phyloP scores from a whole-genome alignment of 2,888 invertebrate genomes.

The Acronicta alni region DNA sequence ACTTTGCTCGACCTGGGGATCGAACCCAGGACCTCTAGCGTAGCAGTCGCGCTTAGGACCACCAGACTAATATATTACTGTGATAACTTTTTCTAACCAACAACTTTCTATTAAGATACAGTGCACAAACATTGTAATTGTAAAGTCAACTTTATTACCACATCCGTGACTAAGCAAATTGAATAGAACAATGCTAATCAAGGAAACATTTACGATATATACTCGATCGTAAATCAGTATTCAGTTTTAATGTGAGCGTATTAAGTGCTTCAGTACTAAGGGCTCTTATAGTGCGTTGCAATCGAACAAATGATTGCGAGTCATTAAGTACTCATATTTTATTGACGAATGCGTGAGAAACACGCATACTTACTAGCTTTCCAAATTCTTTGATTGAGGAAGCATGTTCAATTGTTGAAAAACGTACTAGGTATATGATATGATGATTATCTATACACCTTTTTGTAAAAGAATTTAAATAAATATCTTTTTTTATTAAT shows the following conservation, averaged over 20 bases:
- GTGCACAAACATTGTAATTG: conserved; percentile 30
- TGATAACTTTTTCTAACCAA: no score
- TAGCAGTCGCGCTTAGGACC: no score
- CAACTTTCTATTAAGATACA: conserved; percentile 3
- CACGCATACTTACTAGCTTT: conserved; percentile 7
- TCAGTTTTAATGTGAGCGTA: conserved; percentile 49
- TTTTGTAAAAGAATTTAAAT: no score
- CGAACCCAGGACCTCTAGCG: no score
- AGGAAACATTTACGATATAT: conserved; percentile 62
- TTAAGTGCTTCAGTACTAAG: conserved; percentile 49
- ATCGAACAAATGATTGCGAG: conserved; percentile 61
- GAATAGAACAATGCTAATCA: conserved; percentile 69
- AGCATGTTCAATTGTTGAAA: conserved; percentile 22
- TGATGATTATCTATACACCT: no score
- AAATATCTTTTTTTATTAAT: no score
- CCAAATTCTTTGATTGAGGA: conserved; percentile 9
- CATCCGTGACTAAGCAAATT: conserved; percentile 42
- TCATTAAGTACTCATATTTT: conserved; percentile 56
- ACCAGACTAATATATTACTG: no score
- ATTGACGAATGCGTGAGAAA: conserved; percentile 46
- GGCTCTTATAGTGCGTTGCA: conserved; percentile 40
- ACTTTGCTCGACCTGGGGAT: no score
- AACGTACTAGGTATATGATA: background rate
- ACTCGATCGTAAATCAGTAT: conserved; percentile 61
- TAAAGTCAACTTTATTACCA: conserved; percentile 32